These are phyloP conservation scores for Charadrius vociferus DNA, from an alignment of 2,113 vertebrate genomes.

Conservation along the genomic window DNA sequence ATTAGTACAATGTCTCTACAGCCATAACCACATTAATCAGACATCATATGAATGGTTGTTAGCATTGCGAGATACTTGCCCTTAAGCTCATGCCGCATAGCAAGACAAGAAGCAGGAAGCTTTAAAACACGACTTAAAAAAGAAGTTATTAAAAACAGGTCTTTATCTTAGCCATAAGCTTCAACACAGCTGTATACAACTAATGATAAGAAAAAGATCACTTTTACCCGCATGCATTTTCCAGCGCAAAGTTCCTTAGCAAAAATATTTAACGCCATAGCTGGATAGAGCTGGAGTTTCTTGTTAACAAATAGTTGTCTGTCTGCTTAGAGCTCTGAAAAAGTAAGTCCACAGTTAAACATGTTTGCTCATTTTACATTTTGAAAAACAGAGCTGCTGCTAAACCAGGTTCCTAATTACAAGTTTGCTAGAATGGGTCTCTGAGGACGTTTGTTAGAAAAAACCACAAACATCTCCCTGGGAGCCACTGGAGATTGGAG, in stretches of 20 bases:
- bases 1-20: slow-evolving; percentile 12
- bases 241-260: neutral
- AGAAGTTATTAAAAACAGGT: neutral
- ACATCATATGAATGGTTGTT: neutral
- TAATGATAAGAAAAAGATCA: neutral
- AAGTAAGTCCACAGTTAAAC: neutral
- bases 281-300: neutral
- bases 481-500: neutral
- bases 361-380: neutral
- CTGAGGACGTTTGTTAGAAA: neutral
- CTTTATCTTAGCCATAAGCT: neutral
- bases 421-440: neutral
- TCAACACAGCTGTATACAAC: neutral
- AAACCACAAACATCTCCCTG: neutral
- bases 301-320: neutral
- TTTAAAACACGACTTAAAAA: neutral
- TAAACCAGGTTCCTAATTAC: slow-evolving; percentile 41
- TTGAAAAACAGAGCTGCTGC: slow-evolving; percentile 35
- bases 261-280: neutral
- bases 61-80: neutral
- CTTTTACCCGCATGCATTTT: neutral
- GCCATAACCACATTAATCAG: slow-evolving; percentile 33
- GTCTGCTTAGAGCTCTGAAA: neutral
- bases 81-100: neutral
- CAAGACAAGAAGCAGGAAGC: neutral